These are phyloP conservation scores for Triops longicaudatus DNA, from an alignment of 1,140 invertebrate species.

Conservation along the genomic window DNA sequence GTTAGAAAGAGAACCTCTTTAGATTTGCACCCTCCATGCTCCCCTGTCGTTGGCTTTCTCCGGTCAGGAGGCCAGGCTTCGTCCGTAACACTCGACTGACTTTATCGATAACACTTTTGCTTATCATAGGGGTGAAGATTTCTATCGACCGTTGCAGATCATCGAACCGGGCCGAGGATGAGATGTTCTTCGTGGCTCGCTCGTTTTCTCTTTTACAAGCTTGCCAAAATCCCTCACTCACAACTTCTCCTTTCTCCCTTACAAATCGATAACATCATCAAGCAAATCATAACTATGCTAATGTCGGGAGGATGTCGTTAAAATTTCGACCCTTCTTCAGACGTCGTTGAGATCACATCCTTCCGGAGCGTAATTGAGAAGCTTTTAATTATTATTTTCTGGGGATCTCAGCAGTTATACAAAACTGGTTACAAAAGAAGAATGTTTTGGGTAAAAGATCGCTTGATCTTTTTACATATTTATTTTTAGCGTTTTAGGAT, in stretches of 20 bases:
- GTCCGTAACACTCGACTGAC: conserved; percentile 1
- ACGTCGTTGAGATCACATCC: not conserved
- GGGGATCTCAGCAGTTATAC: too few species aligned
- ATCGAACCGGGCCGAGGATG: not conserved
- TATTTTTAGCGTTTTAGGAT: too few species aligned
- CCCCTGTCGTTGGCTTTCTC: not conserved
- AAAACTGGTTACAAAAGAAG: too few species aligned
- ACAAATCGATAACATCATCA: not conserved
- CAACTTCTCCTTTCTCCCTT: not conserved
- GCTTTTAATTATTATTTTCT: not conserved
- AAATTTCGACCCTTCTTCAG: not conserved
- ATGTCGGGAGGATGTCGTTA: not conserved
- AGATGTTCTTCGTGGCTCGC: not conserved
- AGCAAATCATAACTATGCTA: not conserved
- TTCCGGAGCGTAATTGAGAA: not conserved
- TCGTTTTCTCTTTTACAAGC: not conserved
- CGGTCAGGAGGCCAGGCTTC: not conserved
- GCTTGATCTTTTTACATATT: too few species aligned
- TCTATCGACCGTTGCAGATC: conserved; percentile 3
- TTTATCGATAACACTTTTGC: conserved; percentile 9
- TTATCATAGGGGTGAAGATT: conserved; percentile 15
- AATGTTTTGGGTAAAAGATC: too few species aligned
- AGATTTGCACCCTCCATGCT: conserved; percentile 1
- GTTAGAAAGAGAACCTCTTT: not conserved
- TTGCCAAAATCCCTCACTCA: not conserved